Conservation (phyloP, 2,888 invertebrate genomes). For the Noctua comes region DNA sequence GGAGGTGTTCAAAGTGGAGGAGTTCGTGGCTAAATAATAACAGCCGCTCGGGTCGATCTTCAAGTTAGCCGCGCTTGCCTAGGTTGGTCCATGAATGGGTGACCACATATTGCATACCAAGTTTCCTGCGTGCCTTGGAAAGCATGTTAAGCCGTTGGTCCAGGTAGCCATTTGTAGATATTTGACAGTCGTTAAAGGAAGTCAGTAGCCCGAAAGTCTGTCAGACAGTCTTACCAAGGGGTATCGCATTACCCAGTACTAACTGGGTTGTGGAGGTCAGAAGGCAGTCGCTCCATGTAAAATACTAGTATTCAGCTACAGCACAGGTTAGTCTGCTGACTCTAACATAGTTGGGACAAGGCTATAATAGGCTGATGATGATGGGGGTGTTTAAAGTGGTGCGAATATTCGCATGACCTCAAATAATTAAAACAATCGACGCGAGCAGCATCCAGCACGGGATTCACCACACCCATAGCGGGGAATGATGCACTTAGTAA, state of each 20-base stretch:
- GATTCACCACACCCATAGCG: neutral
- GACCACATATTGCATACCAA: too few species aligned
- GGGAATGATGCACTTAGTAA: neutral
- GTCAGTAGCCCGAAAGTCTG: too few species aligned
- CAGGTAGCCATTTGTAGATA: neutral
- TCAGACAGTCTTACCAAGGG: neutral
- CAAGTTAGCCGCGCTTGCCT: too few species aligned
- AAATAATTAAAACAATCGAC: too few species aligned
- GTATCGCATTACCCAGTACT: neutral
- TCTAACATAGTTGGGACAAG: neutral
- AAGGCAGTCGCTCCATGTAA: neutral
- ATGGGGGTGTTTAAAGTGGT: neutral
- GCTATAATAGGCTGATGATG: neutral
- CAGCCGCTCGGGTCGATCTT: too few species aligned
- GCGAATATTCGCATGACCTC: neutral
- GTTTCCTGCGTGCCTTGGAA: neutral
- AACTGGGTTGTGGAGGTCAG: neutral
- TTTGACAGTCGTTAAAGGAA: neutral
- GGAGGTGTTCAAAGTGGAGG: neutral
- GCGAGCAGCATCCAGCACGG: too few species aligned
- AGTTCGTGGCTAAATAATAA: too few species aligned
- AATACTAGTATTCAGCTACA: neutral
- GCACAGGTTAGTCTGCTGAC: too few species aligned
- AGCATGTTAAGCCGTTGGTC: neutral
- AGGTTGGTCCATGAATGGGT: too few species aligned